Conservation (phyloP, 2,113 vertebrate genomes). For the Phodopus roborovskii region DNA sequence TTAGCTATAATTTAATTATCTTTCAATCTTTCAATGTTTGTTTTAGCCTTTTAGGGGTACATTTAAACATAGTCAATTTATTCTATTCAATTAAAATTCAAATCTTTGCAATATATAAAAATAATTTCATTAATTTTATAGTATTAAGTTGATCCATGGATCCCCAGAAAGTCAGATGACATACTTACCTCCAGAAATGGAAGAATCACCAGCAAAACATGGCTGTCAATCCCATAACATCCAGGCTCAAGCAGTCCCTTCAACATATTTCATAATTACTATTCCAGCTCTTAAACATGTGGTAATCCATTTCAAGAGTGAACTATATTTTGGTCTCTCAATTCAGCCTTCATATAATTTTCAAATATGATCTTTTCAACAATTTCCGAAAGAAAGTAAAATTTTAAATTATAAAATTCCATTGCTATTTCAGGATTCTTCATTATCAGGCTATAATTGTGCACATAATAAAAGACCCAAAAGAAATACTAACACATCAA, state of each 20-base stretch:
- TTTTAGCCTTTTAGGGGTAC: background rate
- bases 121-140: background rate
- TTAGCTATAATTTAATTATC: background rate
- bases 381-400: background rate
- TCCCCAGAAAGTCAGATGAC: background rate
- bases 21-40: background rate
- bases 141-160: background rate
- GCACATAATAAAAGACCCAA: background rate
- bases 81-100: background rate
- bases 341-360: background rate
- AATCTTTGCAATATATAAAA: background rate
- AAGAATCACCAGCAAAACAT: accelerated
- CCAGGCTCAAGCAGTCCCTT: background rate
- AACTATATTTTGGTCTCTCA: background rate
- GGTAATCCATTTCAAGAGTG: background rate
- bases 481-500: background rate
- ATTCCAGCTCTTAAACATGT: background rate
- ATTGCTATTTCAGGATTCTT: background rate
- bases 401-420: background rate
- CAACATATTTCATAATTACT: background rate
- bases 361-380: background rate
- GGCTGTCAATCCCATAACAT: background rate
- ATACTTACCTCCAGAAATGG: background rate
- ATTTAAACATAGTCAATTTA: background rate
- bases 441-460: background rate